Conservation (phyloP, 2,888 invertebrate species). For the Gonocerus acuteangulatus region DNA sequence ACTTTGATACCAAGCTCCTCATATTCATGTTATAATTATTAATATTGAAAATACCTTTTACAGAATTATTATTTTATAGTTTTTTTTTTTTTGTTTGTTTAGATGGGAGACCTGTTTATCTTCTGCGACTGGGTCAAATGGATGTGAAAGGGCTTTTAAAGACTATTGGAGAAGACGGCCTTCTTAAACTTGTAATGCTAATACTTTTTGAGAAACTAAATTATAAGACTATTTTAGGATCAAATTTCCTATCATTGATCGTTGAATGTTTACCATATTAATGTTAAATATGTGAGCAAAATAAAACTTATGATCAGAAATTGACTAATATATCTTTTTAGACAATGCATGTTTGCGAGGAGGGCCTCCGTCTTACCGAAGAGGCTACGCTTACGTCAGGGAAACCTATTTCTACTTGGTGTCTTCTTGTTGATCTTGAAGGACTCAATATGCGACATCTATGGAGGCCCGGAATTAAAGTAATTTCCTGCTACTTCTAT, state of each 20-base stretch:
- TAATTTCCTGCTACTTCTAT: conserved; percentile 36
- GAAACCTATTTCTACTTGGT: conserved; percentile 81
- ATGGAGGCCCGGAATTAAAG: conserved; percentile 84
- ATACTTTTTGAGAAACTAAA: neutral
- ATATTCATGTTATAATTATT: too few relatives aligned
- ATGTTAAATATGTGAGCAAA: too few relatives aligned
- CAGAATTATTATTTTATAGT: too few relatives aligned
- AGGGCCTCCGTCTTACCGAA: conserved; percentile 77
- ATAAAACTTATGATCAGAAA: too few relatives aligned
- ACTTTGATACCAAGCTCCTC: too few relatives aligned
- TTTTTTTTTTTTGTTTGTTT: conserved; percentile 40
- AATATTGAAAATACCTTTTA: too few relatives aligned
- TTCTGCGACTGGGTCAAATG: conserved; percentile 84
- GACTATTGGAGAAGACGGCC: conserved; percentile 83
- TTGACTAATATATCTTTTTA: too few relatives aligned
- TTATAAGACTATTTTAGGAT: neutral
- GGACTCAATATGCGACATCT: conserved; percentile 91
- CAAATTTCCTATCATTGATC: conserved; percentile 4
- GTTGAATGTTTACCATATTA: neutral
- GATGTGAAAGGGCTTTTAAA: conserved; percentile 92
- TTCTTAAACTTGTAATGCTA: conserved; percentile 69
- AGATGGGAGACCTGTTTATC: conserved; percentile 84
- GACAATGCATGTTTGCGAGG: conserved; percentile 83
- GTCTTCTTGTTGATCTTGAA: conserved; percentile 83
- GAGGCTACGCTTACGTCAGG: conserved; percentile 75